Conservation (phyloP, 2,888 invertebrate genomes). For the Sipunculus nudus region DNA sequence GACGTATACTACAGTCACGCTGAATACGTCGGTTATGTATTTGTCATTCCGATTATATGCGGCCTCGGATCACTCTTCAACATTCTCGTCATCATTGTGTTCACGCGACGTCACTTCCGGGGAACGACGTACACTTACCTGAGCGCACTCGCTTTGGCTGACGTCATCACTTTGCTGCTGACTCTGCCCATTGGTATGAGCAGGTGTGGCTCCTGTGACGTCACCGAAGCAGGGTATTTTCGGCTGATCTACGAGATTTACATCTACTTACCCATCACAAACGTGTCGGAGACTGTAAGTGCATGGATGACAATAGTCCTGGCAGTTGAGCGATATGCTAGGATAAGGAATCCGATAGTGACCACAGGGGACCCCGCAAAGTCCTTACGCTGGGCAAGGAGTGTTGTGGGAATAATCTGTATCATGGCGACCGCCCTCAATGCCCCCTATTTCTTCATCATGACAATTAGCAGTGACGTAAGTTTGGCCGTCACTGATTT, state of each 20-base stretch:
- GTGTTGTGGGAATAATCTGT: neutral
- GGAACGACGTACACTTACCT: slow-evolving; percentile 5
- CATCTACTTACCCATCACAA: slow-evolving; percentile 9
- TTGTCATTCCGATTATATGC: slow-evolving; percentile 17
- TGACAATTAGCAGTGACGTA: neutral
- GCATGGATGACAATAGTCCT: slow-evolving; percentile 11
- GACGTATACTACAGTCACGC: too few relatives aligned
- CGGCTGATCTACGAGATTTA: neutral
- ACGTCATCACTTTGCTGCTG: slow-evolving; percentile 2
- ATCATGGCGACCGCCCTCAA: slow-evolving; percentile 6
- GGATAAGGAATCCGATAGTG: neutral
- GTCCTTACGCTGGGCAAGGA: neutral
- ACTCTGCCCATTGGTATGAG: slow-evolving; percentile 12
- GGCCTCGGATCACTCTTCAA: slow-evolving; percentile 12
- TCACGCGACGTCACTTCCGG: slow-evolving; percentile 9
- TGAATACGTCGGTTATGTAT: slow-evolving; percentile 11
- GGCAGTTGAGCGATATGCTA: slow-evolving; percentile 8
- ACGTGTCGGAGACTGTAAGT: slow-evolving; percentile 10
- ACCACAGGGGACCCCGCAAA: neutral
- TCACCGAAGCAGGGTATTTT: neutral
- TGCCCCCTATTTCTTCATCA: slow-evolving; percentile 14
- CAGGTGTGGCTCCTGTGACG: neutral
- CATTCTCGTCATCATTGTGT: slow-evolving; percentile 11
- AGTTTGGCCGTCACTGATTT: slow-evolving; percentile 8
- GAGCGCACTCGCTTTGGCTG: slow-evolving; percentile 6